Evolutionary conservation across 53 echinoderm and acorn worm species (phyloP), one percentile per base, ranked within the genome.

Genomic region (Pentamera pediparva): DNA sequence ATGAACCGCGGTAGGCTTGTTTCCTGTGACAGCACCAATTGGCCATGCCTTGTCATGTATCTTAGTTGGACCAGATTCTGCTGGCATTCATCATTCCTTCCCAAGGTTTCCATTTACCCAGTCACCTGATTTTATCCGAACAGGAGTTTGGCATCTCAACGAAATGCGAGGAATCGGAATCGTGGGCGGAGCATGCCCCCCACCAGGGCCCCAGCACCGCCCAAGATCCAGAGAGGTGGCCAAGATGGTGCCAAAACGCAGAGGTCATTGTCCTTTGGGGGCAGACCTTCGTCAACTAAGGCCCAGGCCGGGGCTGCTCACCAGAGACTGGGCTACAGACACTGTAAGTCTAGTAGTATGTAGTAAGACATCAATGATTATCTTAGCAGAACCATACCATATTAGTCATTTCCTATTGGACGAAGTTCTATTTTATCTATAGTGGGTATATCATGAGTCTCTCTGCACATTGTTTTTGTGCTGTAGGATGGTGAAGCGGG

Each of bases 401-500:
- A n/a, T n/a, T 45, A 45, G n/a, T 45, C 47, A 0, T 0, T n/a
- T 57, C 22, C 43, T 41, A 8, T 41, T 41, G 43, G 9, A 15
- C 15, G 28, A 6, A 6, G 28, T 54, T 22, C 25, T 54, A 0
- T 10, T 19, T 22, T 54, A 4, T 20, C 28, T 1, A 53, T 53
- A 4, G 9, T 54, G 18, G 7, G 4, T 54, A 7, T 22, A 2
- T 22, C 15, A 26, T 54, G 2, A 6, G 31, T 13, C 34, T 29
- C 28, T 32, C 27, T 0, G 29, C 15, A 33, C n/a, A 3, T 31
- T 29, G 2, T 15, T 0, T 25, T 32, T 77, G 17, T 51, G 4
- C 60, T 34, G 0, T 64, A 36, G 11, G 40, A 53, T 73, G 15
- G 80, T 90, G 96, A 95, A 5, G 87, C 84, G 77, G 86, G 86